These are phyloP conservation scores for Heliconius eleuchia DNA, from an alignment of 1,140 invertebrate species.

Conservation along the genomic window DNA sequence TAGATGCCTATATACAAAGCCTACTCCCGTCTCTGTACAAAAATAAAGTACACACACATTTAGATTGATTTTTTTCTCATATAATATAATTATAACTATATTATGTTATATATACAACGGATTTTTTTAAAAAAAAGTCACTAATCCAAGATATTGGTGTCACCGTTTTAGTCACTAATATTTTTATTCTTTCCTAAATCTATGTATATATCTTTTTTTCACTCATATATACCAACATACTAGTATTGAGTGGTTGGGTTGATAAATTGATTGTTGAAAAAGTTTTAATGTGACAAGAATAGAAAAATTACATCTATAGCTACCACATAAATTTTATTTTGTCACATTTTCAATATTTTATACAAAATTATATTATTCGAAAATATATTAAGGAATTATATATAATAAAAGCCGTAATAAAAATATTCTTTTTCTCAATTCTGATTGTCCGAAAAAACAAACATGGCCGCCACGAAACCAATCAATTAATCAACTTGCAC, in stretches of 20 bases:
- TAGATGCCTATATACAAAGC: conserved; percentile 58
- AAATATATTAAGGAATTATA: neutral
- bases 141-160: conserved; percentile 64
- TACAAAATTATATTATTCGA: neutral
- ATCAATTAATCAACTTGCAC: neutral
- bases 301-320: neutral
- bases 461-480: neutral
- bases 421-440: neutral
- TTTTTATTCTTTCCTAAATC: conserved; percentile 51
- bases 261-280: neutral
- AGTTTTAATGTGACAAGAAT: neutral
- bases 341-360: neutral
- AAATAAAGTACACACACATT: conserved; percentile 62
- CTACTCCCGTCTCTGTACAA: conserved; percentile 59
- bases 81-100: conserved; percentile 18
- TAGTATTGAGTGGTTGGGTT: neutral
- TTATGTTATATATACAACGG: conserved; percentile 33
- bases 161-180: conserved; percentile 55
- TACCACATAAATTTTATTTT: neutral
- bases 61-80: conserved; percentile 39
- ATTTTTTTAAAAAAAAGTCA: conserved; percentile 23
- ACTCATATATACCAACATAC: conserved; percentile 3
- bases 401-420: neutral
- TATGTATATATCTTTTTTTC: conserved; percentile 61
- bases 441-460: too few species aligned